A percentile compares a stretch with the other conserved stretches of the same genome.
Evolutionary conservation across 1,140 invertebrate genomes (phyloP).

Genomic region (Zaprionus nigranus): DNA sequence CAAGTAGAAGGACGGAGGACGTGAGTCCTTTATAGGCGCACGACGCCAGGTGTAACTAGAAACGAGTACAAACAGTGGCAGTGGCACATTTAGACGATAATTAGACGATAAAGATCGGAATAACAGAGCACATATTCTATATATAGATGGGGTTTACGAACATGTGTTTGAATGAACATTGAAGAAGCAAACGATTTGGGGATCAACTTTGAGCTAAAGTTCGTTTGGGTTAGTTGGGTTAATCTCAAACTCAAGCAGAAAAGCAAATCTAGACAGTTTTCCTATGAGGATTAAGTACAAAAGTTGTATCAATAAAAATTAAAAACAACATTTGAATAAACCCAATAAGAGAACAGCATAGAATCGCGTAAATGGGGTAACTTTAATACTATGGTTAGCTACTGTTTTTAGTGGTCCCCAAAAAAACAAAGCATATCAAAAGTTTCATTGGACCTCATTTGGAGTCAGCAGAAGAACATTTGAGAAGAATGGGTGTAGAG

Average conservation of each 20-base stretch:
- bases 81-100: conserved; percentile 44
- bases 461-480: conserved; percentile 14
- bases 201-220: conserved; percentile 5
- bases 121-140: conserved; percentile 10
- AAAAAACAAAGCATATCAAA: conserved; percentile 12
- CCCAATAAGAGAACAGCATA: not conserved
- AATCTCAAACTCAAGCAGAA: conserved; percentile 37
- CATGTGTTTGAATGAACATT: conserved; percentile 27
- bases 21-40: conserved; percentile 62
- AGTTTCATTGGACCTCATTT: conserved; percentile 29
- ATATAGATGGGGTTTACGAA: conserved; percentile 7
- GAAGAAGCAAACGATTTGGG: conserved; percentile 18
- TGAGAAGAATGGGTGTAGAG: conserved; percentile 13
- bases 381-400: conserved; percentile 31
- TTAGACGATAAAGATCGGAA: conserved; percentile 8
- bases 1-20: conserved; percentile 57
- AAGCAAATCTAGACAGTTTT: not conserved
- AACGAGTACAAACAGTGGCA: conserved; percentile 71
- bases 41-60: conserved; percentile 78
- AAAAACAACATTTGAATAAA: not conserved
- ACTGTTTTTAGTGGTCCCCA: conserved; percentile 12
- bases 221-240: conserved; percentile 32
- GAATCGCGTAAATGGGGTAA: not conserved
- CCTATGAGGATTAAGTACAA: not conserved
- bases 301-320: not conserved